These are phyloP conservation scores for Branchinecta lindahli DNA, from an alignment of 1,140 invertebrate species.

Conservation along the genomic window DNA sequence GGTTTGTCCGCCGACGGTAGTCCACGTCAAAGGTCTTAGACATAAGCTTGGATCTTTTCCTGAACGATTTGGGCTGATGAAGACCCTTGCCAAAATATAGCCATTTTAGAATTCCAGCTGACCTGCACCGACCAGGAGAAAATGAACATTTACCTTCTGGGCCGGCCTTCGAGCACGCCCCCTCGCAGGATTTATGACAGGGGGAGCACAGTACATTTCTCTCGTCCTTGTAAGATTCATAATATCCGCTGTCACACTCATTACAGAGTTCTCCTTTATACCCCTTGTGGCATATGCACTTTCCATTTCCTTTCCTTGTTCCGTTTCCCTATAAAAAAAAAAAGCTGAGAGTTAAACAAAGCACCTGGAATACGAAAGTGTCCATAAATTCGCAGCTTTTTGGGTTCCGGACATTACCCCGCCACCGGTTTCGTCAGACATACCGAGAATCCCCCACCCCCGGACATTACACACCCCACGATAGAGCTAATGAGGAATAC, in stretches of 20 bases:
- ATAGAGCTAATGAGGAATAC: no score
- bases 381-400: not conserved
- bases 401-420: no score
- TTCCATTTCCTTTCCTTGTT: conserved; percentile 80
- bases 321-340: conserved; percentile 51
- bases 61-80: no score
- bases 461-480: no score
- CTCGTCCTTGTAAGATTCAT: conserved; percentile 58
- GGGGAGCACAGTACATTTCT: conserved; percentile 56
- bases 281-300: conserved; percentile 69
- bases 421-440: no score
- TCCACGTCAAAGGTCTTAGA: no score
- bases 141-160: conserved; percentile 40
- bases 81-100: no score
- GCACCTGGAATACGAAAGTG: not conserved
- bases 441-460: no score
- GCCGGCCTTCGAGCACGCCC: conserved; percentile 56
- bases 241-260: conserved; percentile 58
- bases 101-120: no score
- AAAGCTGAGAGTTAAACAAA: conserved; percentile 12
- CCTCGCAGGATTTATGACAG: conserved; percentile 71
- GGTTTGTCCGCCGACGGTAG: no score
- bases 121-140: no score
- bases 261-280: conserved; percentile 67
- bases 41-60: no score